A percentile compares a stretch with the other conserved stretches of the same genome.
phyloP scores from a whole-genome alignment of 2,113 vertebrate genomes.

The Ictidomys tridecemlineatus region DNA sequence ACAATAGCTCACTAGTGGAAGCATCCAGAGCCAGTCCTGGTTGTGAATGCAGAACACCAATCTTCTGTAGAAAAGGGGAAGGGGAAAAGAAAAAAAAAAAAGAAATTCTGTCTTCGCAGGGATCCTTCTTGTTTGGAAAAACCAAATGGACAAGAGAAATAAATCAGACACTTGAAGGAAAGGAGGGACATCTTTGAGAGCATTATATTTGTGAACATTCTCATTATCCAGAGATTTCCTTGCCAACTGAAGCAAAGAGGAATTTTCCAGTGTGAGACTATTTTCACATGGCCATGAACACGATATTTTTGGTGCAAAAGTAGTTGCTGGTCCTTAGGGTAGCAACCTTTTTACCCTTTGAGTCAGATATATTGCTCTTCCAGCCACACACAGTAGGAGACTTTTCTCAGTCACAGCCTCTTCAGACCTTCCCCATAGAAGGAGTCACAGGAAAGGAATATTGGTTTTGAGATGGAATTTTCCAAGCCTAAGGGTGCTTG shows the following conservation, averaged over 20 bases:
- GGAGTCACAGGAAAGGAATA: not conserved
- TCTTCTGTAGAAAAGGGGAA: slow-evolving; percentile 61
- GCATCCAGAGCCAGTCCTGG: not conserved
- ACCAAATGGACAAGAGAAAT: slow-evolving; percentile 58
- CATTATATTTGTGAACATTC: slow-evolving; percentile 44
- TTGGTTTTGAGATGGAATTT: not conserved
- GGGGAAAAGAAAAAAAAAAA: not conserved
- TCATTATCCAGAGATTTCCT: slow-evolving; percentile 48
- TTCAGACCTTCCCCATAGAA: not conserved
- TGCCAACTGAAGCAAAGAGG: slow-evolving; percentile 59
- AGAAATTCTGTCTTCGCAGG: slow-evolving; percentile 57
- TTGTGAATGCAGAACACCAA: slow-evolving; percentile 43
- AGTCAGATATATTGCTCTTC: not conserved
- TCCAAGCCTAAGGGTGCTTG: not conserved
- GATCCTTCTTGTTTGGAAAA: slow-evolving; percentile 63
- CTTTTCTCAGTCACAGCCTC: not conserved
- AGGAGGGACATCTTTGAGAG: slow-evolving; percentile 54
- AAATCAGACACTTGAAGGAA: slow-evolving; percentile 62
- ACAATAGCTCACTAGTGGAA: slow-evolving; percentile 14
- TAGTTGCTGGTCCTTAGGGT: slow-evolving; percentile 13
- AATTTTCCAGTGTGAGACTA: slow-evolving; percentile 64
- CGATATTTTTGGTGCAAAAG: slow-evolving; percentile 58
- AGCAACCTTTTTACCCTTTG: not conserved
- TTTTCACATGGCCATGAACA: not conserved
- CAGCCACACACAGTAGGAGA: not conserved